Percentiles rank a stretch among this genome's conserved stretches.
phyloP scores from a whole-genome alignment of 2,888 invertebrate genomes.

The Conus canariensis region DNA sequence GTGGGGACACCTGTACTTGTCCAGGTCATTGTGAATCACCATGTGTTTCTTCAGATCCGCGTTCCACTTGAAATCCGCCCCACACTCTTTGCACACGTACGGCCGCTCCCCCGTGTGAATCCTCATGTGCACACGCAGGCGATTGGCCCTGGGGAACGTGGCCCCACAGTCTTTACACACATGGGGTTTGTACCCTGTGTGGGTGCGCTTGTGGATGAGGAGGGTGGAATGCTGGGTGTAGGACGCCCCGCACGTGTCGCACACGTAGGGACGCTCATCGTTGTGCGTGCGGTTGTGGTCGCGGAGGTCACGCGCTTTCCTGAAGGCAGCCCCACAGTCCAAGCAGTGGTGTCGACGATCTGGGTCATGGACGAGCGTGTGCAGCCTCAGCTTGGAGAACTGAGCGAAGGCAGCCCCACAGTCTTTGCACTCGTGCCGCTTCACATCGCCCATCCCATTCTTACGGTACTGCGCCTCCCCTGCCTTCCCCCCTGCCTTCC shows the following conservation, averaged over 20 bases:
- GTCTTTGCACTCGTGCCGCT: conserved; percentile 16
- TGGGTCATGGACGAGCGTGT: conserved; percentile 15
- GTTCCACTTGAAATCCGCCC: conserved; percentile 32
- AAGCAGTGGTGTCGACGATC: neutral
- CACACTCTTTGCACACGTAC: conserved; percentile 38
- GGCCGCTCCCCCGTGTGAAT: conserved; percentile 39
- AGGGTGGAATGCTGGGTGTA: conserved; percentile 40
- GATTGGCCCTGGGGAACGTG: conserved; percentile 19
- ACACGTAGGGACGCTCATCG: conserved; percentile 31
- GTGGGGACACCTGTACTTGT: conserved; percentile 29
- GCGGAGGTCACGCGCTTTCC: conserved; percentile 21
- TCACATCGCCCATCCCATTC: neutral
- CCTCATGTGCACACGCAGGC: conserved; percentile 34
- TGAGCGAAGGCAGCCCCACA: conserved; percentile 25
- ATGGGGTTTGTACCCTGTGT: conserved; percentile 40
- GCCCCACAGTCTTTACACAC: conserved; percentile 37
- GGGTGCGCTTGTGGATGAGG: conserved; percentile 36
- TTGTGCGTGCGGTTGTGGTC: conserved; percentile 38
- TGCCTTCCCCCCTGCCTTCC: neutral
- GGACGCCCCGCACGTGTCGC: conserved; percentile 36
- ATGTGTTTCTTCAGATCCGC: conserved; percentile 32
- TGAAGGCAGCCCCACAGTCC: conserved; percentile 19
- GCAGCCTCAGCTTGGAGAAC: conserved; percentile 21
- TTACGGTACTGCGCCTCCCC: neutral
- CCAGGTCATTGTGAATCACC: conserved; percentile 24